Conservation (phyloP, 2,888 invertebrate species). For the Cephus runcator region DNA sequence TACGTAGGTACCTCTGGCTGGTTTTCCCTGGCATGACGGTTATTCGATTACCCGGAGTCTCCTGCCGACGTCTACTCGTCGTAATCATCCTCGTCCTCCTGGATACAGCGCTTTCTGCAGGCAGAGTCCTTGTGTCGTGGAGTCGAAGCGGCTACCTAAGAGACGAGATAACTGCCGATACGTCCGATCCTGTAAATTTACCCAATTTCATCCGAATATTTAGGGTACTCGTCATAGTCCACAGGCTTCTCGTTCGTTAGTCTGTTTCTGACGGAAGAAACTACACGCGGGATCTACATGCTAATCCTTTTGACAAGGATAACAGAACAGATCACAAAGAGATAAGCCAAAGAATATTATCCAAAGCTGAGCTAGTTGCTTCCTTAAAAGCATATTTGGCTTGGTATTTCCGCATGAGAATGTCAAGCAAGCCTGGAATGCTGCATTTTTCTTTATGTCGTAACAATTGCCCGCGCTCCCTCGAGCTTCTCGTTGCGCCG, state of each 20-base stretch:
- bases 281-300: not conserved
- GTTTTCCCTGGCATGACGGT: slow-evolving; percentile 32
- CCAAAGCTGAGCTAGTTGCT: slow-evolving; percentile 31
- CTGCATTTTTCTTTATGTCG: not conserved
- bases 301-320: not conserved
- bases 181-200: not conserved
- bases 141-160: not conserved
- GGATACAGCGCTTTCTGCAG: not conserved
- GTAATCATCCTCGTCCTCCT: slow-evolving; percentile 28
- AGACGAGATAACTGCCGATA: too few species aligned
- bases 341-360: not conserved
- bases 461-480: not conserved
- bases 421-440: not conserved
- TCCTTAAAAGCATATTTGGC: slow-evolving; percentile 59
- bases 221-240: not conserved
- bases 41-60: slow-evolving; percentile 45
- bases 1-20: slow-evolving; percentile 6
- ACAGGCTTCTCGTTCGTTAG: not conserved
- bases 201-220: not conserved
- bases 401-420: slow-evolving; percentile 43
- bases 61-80: slow-evolving; percentile 37
- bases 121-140: not conserved
- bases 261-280: not conserved
- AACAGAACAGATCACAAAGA: too few species aligned
- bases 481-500: not conserved